Base-by-base conservation (phyloP, 2,797 vertebrate genomes). In the Cyclura pinguis region DNA sequence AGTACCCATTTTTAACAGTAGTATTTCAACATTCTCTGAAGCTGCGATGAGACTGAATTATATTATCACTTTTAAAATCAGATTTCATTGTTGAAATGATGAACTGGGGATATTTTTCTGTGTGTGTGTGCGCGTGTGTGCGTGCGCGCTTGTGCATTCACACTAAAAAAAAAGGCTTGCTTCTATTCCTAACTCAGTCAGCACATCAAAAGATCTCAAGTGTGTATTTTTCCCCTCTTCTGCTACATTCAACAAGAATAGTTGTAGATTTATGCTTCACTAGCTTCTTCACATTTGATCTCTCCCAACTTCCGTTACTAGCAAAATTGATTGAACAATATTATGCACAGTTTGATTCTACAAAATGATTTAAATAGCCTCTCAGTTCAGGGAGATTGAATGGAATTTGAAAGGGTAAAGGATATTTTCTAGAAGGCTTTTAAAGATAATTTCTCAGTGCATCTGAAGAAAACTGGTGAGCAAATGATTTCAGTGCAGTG, bases 21-120 rank as follows among this genome's bases (percentile, higher is more conserved):
- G 77, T 77, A 89, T 95, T 95, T 94, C 77, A 92, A 86, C 52
- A 78, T 57, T 92, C 62, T 93, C 77, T 88, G 93, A 77, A 95
- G 91, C 52, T 89, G 22, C 90, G 92, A 93, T 94, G 91, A 96
- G 86, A 94, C 83, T 72, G 96, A 96, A 96, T 93, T 91, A 62
- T 88, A 91, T 95, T 94, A 95, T 91, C 85, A 85, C 73, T 92
- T 73, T 80, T 95, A 93, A 89, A 95, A 94, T 90, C 92, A 92
- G 91, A 95, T 95, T 96, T 93, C 92, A 74, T 59, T 95, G 67
- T 93, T 93, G 94, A 94, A 96, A 88, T 94, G 78, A 93, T 91
- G 93, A 95, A 90, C 92, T 93, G 69, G 67, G 92, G 84, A 94
- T 95, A 84, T 91, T 90, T 94, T 95, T 95, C 90, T 83, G 1